A percentile compares a stretch with the other conserved stretches of the same genome.
phyloP scores from a whole-genome alignment of 2,888 invertebrate genomes.

The Apomyelois bistriatella region DNA sequence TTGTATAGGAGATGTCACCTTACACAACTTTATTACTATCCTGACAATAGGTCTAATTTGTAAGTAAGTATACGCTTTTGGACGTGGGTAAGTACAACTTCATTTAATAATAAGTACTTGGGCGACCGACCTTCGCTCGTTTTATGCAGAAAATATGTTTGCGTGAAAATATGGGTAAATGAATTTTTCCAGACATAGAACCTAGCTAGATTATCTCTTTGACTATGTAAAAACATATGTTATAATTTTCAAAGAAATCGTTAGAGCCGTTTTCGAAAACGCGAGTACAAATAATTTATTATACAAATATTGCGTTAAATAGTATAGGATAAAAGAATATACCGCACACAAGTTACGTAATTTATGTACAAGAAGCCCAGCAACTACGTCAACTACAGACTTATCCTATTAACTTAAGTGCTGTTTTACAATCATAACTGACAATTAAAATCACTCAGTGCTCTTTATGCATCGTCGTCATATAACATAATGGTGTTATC shows the following conservation, averaged over 20 bases:
- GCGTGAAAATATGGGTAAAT: no score
- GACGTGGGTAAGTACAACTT: not conserved
- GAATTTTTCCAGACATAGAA: no score
- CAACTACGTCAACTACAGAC: not conserved
- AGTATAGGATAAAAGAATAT: no score
- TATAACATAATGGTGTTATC: not conserved
- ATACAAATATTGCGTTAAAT: no score
- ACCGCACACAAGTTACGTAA: not conserved
- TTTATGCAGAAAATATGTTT: no score
- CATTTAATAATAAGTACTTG: no score
- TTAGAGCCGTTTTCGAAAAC: no score
- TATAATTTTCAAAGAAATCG: no score
- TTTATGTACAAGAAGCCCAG: not conserved
- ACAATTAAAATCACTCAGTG: not conserved
- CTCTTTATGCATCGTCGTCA: not conserved
- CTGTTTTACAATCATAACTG: not conserved
- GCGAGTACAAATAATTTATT: no score
- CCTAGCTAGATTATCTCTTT: no score
- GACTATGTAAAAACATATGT: no score
- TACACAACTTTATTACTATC: slow-evolving; percentile 11
- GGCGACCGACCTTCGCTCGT: no score
- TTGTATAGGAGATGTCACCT: slow-evolving; percentile 8
- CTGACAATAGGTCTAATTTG: slow-evolving; percentile 10
- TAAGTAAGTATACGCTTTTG: not conserved
- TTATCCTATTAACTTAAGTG: not conserved